phyloP scores from a whole-genome alignment of 1,140 invertebrate species.

The Drosophila prosaltans region DNA sequence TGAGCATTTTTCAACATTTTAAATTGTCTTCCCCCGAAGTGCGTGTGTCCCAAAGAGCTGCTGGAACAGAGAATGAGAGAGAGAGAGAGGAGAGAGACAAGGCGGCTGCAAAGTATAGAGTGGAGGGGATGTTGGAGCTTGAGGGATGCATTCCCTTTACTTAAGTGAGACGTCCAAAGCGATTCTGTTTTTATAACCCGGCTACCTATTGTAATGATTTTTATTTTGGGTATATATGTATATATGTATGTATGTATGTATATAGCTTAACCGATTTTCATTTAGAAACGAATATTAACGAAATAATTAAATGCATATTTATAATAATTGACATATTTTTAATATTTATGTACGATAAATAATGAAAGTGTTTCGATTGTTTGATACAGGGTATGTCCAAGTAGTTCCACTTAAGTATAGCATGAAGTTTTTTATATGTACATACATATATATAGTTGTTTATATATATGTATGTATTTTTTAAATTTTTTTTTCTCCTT shows the following conservation, averaged over 20 bases:
- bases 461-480: background rate
- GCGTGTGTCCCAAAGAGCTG: constrained; percentile 48
- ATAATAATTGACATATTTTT: too few relatives aligned
- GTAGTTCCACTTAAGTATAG: background rate
- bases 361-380: background rate
- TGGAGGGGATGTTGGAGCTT: constrained; percentile 5
- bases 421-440: background rate
- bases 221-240: constrained; percentile 16
- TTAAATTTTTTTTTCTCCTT: constrained; percentile 47
- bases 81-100: constrained; percentile 8
- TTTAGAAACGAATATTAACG: too few relatives aligned
- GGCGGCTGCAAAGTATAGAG: too few relatives aligned
- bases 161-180: constrained; percentile 69
- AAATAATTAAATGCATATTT: too few relatives aligned
- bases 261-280: too few relatives aligned
- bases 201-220: constrained; percentile 35
- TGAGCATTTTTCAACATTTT: constrained; percentile 80
- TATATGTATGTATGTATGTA: too few relatives aligned
- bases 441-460: background rate
- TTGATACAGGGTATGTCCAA: background rate
- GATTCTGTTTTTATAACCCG: constrained; percentile 55
- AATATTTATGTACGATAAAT: too few relatives aligned
- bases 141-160: constrained; percentile 44
- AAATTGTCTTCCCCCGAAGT: constrained; percentile 73
- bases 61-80: background rate